Conservation (phyloP, 2,888 invertebrate genomes). For the Koerneria pararmatus region DNA sequence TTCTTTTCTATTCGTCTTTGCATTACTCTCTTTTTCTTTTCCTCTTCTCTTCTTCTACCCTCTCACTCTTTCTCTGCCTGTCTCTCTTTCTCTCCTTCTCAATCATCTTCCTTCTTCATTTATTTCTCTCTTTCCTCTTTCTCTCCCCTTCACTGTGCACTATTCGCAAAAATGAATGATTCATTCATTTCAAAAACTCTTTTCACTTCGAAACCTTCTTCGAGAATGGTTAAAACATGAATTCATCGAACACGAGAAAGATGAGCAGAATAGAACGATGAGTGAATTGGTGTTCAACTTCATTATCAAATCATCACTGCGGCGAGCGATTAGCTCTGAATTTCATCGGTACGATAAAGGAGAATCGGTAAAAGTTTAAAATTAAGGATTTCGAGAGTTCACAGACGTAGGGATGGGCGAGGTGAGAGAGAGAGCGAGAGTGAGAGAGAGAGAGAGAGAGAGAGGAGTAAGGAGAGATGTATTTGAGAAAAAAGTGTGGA, state of each 20-base stretch:
- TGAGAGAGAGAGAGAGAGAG: background rate
- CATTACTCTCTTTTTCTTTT: background rate
- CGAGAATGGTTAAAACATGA: background rate
- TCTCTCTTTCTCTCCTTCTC: background rate
- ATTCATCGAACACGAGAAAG: background rate
- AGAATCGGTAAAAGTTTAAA: background rate
- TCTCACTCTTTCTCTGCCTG: no score
- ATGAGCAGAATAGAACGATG: background rate
- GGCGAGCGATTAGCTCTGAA: background rate
- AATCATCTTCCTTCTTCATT: background rate
- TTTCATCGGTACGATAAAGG: background rate
- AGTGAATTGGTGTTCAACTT: no score
- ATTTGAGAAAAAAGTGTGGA: background rate
- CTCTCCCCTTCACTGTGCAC: background rate
- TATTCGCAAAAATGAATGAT: background rate
- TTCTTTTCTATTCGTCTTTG: background rate
- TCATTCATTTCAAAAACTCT: background rate
- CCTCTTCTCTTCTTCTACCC: background rate
- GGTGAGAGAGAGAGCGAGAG: conserved; percentile 5
- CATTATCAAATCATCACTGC: no score
- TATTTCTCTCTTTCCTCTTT: background rate
- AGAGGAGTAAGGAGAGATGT: background rate
- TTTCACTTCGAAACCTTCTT: background rate
- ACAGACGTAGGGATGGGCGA: background rate
- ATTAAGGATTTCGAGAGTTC: background rate